Evolutionary conservation across 2,797 vertebrate species (phyloP).

Genomic region (Fistularia tabacaria): DNA sequence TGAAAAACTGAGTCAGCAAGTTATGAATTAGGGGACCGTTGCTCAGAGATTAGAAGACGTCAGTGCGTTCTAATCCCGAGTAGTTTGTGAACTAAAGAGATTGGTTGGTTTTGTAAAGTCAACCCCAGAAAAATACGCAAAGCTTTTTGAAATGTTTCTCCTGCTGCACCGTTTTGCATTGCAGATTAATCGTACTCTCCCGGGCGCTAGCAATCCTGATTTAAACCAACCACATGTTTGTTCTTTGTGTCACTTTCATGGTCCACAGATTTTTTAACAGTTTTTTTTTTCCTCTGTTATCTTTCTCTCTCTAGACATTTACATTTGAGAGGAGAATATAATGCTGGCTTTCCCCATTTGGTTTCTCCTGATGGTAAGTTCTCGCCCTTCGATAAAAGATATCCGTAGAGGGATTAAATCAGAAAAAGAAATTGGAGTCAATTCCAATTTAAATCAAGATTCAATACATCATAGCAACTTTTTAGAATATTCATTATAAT

Average conservation of each 20-base stretch:
- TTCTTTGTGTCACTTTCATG: slow-evolving; percentile 38
- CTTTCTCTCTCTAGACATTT: slow-evolving; percentile 25
- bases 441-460: neutral
- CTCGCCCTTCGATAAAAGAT: too few species aligned
- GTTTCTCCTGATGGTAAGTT: slow-evolving; percentile 56
- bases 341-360: slow-evolving; percentile 36
- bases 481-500: too few species aligned
- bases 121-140: neutral
- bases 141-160: slow-evolving; percentile 16
- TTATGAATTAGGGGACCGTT: too few species aligned
- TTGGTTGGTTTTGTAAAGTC: neutral
- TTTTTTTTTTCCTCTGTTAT: slow-evolving; percentile 17
- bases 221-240: slow-evolving; percentile 39
- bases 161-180: slow-evolving; percentile 53
- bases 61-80: too few species aligned
- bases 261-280: slow-evolving; percentile 1
- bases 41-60: too few species aligned
- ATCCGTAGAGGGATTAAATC: neutral
- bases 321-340: slow-evolving; percentile 52
- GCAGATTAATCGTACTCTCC: slow-evolving; percentile 46
- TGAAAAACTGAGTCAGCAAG: too few species aligned
- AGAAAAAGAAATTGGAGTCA: neutral
- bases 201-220: slow-evolving; percentile 32
- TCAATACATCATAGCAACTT: too few species aligned
- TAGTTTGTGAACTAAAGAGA: too few species aligned